phyloP scores from a whole-genome alignment of 1,140 invertebrate genomes.

The Drosophila busckii region DNA sequence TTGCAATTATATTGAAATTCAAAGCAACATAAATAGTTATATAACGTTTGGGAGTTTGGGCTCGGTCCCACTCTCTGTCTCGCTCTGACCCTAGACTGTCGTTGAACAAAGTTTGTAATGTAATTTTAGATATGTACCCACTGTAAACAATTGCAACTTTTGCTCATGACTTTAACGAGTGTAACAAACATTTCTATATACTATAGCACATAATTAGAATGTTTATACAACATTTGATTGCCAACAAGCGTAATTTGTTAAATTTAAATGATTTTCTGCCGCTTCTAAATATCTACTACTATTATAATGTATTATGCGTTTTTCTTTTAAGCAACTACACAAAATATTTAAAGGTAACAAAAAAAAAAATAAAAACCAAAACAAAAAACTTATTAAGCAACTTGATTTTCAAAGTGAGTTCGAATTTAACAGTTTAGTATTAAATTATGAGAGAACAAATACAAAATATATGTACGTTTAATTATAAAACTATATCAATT shows the following conservation, averaged over 20 bases:
- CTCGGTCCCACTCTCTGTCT: not conserved
- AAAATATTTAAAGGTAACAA: slow-evolving; percentile 22
- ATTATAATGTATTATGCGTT: slow-evolving; percentile 31
- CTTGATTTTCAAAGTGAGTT: slow-evolving; percentile 67
- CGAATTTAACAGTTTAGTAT: slow-evolving; percentile 76
- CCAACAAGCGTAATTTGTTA: not conserved
- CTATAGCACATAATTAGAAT: slow-evolving; percentile 42
- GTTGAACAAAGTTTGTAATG: slow-evolving; percentile 57
- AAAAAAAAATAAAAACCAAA: slow-evolving; percentile 23
- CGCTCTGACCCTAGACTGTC: slow-evolving; percentile 51
- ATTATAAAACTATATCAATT: slow-evolving; percentile 69
- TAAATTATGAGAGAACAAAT: slow-evolving; percentile 42
- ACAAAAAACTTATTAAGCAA: slow-evolving; percentile 36
- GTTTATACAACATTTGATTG: slow-evolving; percentile 12
- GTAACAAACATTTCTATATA: slow-evolving; percentile 34
- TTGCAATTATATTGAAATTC: too few species aligned
- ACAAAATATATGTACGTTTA: slow-evolving; percentile 43
- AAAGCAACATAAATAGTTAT: too few species aligned
- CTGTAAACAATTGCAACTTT: slow-evolving; percentile 71
- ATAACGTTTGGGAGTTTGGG: too few species aligned
- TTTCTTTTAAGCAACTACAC: slow-evolving; percentile 38
- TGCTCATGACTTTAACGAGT: slow-evolving; percentile 61
- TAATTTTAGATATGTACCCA: slow-evolving; percentile 70
- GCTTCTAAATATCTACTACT: slow-evolving; percentile 38
- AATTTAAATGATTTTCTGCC: slow-evolving; percentile 45